A percentile compares a stretch with the other conserved stretches of the same genome.
These are phyloP conservation scores for Tylochromis polylepis DNA, from an alignment of 2,113 vertebrate species.

Conservation along the genomic window DNA sequence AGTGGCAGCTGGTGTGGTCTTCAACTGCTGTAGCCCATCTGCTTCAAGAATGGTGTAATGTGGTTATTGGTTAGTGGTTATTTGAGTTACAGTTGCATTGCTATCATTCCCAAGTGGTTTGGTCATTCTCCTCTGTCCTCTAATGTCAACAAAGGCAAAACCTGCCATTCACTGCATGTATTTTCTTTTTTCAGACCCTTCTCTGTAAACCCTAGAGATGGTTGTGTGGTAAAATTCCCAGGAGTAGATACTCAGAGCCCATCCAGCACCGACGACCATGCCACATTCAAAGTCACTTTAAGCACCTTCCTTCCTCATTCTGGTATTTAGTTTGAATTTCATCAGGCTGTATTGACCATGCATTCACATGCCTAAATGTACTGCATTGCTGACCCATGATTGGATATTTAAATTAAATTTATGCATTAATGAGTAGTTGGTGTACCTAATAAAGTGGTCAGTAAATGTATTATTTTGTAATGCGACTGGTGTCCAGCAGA, in stretches of 20 bases:
- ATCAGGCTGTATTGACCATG: neutral
- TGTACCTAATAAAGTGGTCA: neutral
- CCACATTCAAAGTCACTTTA: neutral
- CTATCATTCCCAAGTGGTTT: neutral
- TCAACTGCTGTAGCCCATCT: too few species aligned
- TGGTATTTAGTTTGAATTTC: neutral
- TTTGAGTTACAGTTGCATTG: too few species aligned
- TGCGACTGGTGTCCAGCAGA: slow-evolving; percentile 31
- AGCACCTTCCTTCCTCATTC: neutral
- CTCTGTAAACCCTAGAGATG: neutral
- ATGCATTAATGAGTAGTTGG: neutral
- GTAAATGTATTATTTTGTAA: neutral
- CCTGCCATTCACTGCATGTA: neutral
- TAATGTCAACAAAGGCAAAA: neutral
- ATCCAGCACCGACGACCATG: too few species aligned
- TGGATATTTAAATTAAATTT: neutral
- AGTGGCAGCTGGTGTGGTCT: too few species aligned
- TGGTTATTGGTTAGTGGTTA: too few species aligned
- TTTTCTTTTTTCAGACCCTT: neutral
- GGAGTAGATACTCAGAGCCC: neutral
- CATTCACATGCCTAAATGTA: neutral
- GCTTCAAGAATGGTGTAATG: too few species aligned
- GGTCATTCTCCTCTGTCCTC: neutral
- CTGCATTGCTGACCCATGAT: neutral
- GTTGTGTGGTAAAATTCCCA: neutral